These are phyloP conservation scores for Eupelmus urozonus DNA, from an alignment of 2,888 invertebrate species.

Conservation along the genomic window DNA sequence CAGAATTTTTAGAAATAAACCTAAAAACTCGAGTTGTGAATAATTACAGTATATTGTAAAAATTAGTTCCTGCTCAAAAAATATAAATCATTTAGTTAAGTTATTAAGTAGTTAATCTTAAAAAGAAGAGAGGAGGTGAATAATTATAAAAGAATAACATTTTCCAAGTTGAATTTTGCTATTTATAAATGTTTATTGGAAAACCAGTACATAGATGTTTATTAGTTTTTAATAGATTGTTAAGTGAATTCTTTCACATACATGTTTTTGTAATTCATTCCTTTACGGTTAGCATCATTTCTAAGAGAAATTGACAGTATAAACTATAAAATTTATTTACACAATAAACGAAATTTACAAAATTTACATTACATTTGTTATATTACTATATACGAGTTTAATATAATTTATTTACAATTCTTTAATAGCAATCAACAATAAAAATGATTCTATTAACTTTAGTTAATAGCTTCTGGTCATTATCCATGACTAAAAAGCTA, in stretches of 20 bases:
- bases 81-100: background rate
- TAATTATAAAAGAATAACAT: no score
- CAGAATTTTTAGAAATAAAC: no score
- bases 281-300: conserved; percentile 50
- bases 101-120: background rate
- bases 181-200: conserved; percentile 57
- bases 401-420: conserved; percentile 42
- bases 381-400: conserved; percentile 23
- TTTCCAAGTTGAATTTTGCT: conserved; percentile 19
- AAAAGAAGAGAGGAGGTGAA: background rate
- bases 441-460: conserved; percentile 33
- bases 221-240: conserved; percentile 44
- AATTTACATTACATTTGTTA: conserved; percentile 53
- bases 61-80: no score
- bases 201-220: conserved; percentile 50
- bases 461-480: conserved; percentile 32
- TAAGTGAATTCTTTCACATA: conserved; percentile 48
- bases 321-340: conserved; percentile 59
- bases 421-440: conserved; percentile 34
- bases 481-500: conserved; percentile 18
- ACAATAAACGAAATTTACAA: conserved; percentile 59
- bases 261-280: conserved; percentile 41
- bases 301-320: conserved; percentile 49
- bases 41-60: no score
- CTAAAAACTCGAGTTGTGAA: no score